Percentiles rank a stretch among this genome's conserved stretches.
Evolutionary conservation across 1,140 invertebrate genomes (phyloP).

Genomic region (Atta cephalotes): DNA sequence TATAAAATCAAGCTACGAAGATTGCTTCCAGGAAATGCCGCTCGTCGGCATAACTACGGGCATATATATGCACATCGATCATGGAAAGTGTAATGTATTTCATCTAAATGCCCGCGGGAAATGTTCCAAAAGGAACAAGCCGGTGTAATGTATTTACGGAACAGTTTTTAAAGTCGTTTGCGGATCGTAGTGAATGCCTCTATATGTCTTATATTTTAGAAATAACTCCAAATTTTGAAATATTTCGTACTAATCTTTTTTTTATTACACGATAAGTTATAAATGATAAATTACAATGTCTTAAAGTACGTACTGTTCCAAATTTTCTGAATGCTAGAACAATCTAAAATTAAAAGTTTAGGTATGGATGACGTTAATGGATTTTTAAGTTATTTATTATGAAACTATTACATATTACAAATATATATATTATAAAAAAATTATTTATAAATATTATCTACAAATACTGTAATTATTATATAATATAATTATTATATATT

Average conservation of each 20-base stretch:
- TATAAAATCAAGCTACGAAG: conserved; percentile 60
- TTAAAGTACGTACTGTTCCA: too few relatives aligned
- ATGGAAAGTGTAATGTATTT: conserved; percentile 60
- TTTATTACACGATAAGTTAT: not conserved
- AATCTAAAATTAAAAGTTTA: conserved; percentile 1
- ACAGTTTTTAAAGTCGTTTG: conserved; percentile 63
- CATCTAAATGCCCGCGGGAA: conserved; percentile 56
- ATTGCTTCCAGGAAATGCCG: conserved; percentile 57
- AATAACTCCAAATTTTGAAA: not conserved
- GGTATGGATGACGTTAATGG: not conserved
- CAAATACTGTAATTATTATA: not conserved
- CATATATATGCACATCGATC: conserved; percentile 62
- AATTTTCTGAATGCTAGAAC: not conserved
- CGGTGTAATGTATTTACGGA: conserved; percentile 54
- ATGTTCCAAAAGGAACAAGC: conserved; percentile 52
- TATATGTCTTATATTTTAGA: not conserved
- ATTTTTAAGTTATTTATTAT: not conserved
- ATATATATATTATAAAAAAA: not conserved
- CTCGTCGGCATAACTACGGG: conserved; percentile 56
- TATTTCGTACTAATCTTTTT: not conserved
- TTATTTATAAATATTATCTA: not conserved
- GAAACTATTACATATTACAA: not conserved
- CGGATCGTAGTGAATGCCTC: conserved; percentile 8
- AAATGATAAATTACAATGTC: not conserved
- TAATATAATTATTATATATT: not conserved